Evolutionary conservation across 2,888 invertebrate genomes (phyloP), one percentile per base, ranked within the genome.

Genomic region (Phengaris alcon): DNA sequence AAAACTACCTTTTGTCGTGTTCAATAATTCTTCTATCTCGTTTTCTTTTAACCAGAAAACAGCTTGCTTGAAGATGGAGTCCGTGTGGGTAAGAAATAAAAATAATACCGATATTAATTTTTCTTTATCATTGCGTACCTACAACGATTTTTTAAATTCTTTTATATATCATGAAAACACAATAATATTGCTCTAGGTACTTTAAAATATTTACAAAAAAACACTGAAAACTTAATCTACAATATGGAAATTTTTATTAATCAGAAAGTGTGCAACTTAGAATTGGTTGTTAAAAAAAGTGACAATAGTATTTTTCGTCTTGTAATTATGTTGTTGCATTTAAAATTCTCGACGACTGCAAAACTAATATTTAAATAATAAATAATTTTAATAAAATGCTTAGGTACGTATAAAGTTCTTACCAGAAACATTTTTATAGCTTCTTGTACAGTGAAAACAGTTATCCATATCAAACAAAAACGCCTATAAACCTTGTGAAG

Each of bases 81-180:
- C 86, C 3, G 85, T 83, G 78, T 88, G 83, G 2, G 89, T 88
- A 51, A 90, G 77, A 68, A 88, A 80, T 75, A 89, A 79, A 78
- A 86, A 87, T 83, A 89, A 82, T 9, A 86, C 87, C 64, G 82
- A 85, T 80, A 88, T 87, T 35, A 88, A 82, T 78, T 85, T 85
- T 52, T 86, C 82, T 35, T 82, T 76, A 74, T 89, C 83, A 74
- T 83, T 70, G 59, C 84, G 82, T 12, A 84, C 86, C 89, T 90
- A 78, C 48, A 77, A 75, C 44, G 70, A 72, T 57, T 7, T 48
- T 48, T 7, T 48, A 48, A 22, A 22, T 35, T 35, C 35, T 35
- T 3, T 35, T 35, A 35, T 3, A 35, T 2, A 35, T 35, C 35
- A 35, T 35, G 4, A 35, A 35, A 35, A 35, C 22, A 22, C 22